These are phyloP conservation scores for Nicator chloris DNA, from an alignment of 2,113 vertebrate genomes.

Conservation along the genomic window DNA sequence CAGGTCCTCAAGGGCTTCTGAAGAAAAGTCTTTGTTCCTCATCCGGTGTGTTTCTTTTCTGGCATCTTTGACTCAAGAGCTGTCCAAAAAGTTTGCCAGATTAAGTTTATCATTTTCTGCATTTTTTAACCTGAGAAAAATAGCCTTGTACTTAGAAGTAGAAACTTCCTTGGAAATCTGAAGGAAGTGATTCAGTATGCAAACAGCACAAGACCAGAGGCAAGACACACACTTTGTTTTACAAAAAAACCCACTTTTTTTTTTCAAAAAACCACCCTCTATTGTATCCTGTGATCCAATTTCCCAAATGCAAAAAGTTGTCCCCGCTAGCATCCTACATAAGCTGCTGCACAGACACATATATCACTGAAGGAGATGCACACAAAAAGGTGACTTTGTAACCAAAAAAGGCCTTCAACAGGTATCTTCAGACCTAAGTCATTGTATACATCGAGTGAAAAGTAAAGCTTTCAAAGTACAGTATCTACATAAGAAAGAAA, in stretches of 20 bases:
- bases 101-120: background rate
- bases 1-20: background rate
- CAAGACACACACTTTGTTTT: background rate
- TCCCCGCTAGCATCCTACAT: background rate
- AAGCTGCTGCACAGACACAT: background rate
- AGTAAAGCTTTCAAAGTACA: background rate
- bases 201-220: fast-evolving
- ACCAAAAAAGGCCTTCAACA: background rate
- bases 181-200: background rate
- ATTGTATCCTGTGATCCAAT: background rate
- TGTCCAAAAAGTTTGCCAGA: background rate
- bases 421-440: background rate
- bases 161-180: background rate
- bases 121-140: background rate
- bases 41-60: background rate
- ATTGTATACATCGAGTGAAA: background rate
- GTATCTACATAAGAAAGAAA: background rate
- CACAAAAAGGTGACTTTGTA: background rate
- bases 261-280: background rate
- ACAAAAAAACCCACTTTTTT: too few relatives aligned
- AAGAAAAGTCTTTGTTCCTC: background rate
- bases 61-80: background rate
- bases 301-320: background rate
- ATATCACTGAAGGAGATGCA: background rate
- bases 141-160: background rate